phyloP scores from a whole-genome alignment of 2,113 vertebrate species.

The Poeciliopsis turrubarensis region DNA sequence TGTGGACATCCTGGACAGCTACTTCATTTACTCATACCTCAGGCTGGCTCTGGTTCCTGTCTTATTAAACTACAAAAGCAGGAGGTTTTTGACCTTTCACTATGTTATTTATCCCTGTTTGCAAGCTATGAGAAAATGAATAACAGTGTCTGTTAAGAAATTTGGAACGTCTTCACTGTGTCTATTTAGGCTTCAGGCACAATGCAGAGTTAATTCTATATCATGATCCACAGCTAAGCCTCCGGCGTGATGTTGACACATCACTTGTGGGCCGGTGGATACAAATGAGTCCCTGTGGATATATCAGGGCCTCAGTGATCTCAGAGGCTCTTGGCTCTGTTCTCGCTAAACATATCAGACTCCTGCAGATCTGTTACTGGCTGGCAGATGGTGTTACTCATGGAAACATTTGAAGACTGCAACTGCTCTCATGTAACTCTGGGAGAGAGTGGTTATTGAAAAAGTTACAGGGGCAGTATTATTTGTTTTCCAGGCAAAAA shows the following conservation, averaged over 20 bases:
- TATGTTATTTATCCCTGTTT: neutral
- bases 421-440: constrained; percentile 40
- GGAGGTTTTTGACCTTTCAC: neutral
- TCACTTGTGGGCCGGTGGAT: constrained; percentile 42
- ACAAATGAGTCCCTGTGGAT: constrained; percentile 73
- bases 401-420: constrained; percentile 44
- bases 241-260: constrained; percentile 65
- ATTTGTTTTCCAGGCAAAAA: no score
- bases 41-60: neutral
- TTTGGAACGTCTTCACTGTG: constrained; percentile 4
- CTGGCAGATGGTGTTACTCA: constrained; percentile 11
- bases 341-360: constrained; percentile 39
- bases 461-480: neutral
- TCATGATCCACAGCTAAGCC: constrained; percentile 22
- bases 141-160: neutral
- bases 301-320: constrained; percentile 43
- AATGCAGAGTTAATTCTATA: constrained; percentile 42
- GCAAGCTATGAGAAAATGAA: neutral
- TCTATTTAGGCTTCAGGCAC: constrained; percentile 60
- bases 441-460: constrained; percentile 12
- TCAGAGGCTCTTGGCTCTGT: constrained; percentile 34
- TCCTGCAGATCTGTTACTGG: constrained; percentile 26
- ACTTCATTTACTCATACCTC: neutral
- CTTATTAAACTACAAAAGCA: neutral
- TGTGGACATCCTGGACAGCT: neutral